Percentiles rank a stretch among this genome's conserved stretches.
These are phyloP conservation scores for Siniperca chuatsi DNA, from an alignment of 2,113 vertebrate genomes.

Conservation along the genomic window DNA sequence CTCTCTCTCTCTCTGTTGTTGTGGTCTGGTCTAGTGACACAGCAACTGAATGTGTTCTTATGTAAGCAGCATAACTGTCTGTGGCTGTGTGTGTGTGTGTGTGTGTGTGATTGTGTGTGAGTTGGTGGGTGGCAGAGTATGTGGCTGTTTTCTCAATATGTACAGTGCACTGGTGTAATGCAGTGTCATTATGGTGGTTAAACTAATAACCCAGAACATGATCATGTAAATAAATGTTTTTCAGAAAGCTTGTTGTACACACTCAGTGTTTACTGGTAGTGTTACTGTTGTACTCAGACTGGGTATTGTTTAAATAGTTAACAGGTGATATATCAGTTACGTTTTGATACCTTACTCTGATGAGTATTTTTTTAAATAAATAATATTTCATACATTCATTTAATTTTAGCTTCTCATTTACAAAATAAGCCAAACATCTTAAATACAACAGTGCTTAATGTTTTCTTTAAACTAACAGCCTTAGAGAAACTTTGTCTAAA, in stretches of 20 bases:
- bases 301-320: background rate
- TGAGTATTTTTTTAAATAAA: too few species aligned
- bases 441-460: too few species aligned
- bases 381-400: too few species aligned
- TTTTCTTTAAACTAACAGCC: too few species aligned
- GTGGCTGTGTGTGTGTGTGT: conserved; percentile 21
- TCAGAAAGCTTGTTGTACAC: background rate
- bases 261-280: background rate
- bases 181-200: background rate
- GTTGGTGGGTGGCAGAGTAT: background rate
- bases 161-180: background rate
- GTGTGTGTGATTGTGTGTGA: background rate
- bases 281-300: background rate
- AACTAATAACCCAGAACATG: background rate
- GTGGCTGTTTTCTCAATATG: background rate
- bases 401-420: too few species aligned
- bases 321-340: too few species aligned
- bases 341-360: too few species aligned
- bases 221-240: background rate
- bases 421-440: too few species aligned
- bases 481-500: too few species aligned
- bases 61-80: conserved; percentile 44
- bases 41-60: conserved; percentile 62
- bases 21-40: conserved; percentile 37
- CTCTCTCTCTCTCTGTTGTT: background rate